Evolutionary conservation across 2,113 vertebrate genomes (phyloP).

Genomic region (Desmodus rotundus): DNA sequence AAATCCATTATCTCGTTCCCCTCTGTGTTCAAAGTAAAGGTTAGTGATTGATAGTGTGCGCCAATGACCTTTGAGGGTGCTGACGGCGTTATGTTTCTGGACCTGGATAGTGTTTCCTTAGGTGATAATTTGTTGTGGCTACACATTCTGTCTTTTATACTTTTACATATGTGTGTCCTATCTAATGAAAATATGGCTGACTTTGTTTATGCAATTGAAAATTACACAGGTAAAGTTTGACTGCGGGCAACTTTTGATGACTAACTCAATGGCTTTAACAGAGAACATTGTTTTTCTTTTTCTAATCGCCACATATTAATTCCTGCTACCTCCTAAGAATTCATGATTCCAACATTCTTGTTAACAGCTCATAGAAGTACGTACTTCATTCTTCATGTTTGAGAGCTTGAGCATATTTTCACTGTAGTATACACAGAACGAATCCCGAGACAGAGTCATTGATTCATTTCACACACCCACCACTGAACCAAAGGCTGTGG

Average conservation of each 20-base stretch:
- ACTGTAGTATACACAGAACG: neutral
- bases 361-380: neutral
- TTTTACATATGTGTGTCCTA: neutral
- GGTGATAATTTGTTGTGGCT: neutral
- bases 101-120: neutral
- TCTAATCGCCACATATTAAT: neutral
- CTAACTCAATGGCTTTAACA: neutral
- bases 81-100: neutral
- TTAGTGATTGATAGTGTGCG: neutral
- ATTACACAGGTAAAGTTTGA: neutral
- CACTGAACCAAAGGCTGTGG: neutral
- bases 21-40: neutral
- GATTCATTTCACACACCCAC: neutral
- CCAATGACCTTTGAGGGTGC: neutral
- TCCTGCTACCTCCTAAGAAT: neutral
- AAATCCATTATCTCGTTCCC: neutral
- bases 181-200: neutral
- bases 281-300: neutral
- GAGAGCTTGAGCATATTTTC: neutral
- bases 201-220: neutral
- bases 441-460: neutral
- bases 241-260: neutral
- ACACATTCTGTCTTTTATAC: neutral
- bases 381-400: neutral
- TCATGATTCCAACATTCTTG: neutral